Evolutionary conservation across 2,113 vertebrate species (phyloP), one percentile per base, ranked within the genome.

Genomic region (Nestor notabilis): DNA sequence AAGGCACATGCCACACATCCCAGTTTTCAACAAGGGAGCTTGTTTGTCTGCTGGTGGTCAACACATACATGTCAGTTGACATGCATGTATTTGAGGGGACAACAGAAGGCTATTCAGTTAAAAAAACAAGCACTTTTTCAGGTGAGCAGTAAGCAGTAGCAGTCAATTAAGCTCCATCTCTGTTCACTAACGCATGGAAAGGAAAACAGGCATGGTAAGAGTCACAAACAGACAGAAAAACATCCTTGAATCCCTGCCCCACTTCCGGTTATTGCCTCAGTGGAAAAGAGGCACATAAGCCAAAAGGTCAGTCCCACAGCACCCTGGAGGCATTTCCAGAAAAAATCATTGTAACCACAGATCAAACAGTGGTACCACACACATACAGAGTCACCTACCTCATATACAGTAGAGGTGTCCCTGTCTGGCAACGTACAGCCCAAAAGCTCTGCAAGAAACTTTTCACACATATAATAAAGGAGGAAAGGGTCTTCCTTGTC

Each of bases 381-480:
- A 19, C 4, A 7, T 27, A 47, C 68, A 20, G 33, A 89, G 89
- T 76, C 79, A 97, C 98, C 97, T 97, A 99, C 98, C 98, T 99
- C 97, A 55, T 98, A 96, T 95, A 97, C 89, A 83, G 98, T 95
- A 95, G 98, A 96, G 58, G 96, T 74, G 94, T 98, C 97, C 93
- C 98, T 99, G 95, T 97, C 96, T 79, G 97, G 98, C 97, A 99
- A 93, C 37, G 98, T 97, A 96, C 98, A 99, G 94, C 98, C 98
- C 97, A 99, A 99, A 68, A 99, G 97, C 95, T 98, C 98, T 33
- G 98, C 95, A 75, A 99, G 98, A 98, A 99, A 99, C 98, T 98
- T 99, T 98, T 98, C 98, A n/a, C 98, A 99, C 99, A 96, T 94
- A 97, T 93, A 58, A 97, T 94, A 76, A 83, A 89, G 55, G 58